Evolutionary conservation across 2,113 vertebrate species (phyloP).

Genomic region (Aplodontia rufa): DNA sequence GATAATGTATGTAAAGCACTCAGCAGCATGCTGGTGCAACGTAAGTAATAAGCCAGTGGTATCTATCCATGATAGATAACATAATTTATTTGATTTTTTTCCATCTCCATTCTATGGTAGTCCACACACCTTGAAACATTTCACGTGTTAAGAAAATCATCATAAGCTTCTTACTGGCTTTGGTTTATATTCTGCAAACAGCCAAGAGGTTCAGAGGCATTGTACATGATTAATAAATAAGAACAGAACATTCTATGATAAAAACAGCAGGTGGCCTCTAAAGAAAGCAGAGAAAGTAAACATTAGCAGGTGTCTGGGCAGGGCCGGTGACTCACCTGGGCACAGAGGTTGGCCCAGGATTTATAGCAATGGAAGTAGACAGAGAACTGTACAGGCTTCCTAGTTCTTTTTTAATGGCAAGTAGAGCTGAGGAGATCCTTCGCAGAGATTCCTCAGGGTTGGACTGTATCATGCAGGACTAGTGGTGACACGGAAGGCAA

Average conservation of each 20-base stretch:
- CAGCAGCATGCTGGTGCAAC: not conserved
- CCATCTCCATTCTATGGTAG: slow-evolving; percentile 25
- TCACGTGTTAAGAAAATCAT: slow-evolving; percentile 56
- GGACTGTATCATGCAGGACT: not conserved
- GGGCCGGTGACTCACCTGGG: not conserved
- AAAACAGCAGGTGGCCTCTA: slow-evolving; percentile 47
- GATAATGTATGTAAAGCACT: slow-evolving; percentile 53
- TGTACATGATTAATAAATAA: slow-evolving; percentile 58
- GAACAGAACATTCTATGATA: not conserved
- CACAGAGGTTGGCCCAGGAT: not conserved
- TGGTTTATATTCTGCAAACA: slow-evolving; percentile 37
- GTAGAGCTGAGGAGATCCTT: not conserved
- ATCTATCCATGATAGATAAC: not conserved
- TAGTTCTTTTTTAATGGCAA: not conserved
- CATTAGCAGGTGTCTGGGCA: not conserved
- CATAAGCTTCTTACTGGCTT: slow-evolving; percentile 65
- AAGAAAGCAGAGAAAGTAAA: not conserved
- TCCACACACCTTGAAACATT: slow-evolving; percentile 63
- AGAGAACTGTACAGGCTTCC: not conserved
- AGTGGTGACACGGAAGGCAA: not conserved
- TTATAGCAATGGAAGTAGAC: not conserved
- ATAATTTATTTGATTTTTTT: slow-evolving; percentile 37
- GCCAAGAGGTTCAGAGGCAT: slow-evolving; percentile 46
- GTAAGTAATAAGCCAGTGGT: slow-evolving; percentile 15
- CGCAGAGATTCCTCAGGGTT: not conserved